phyloP scores from a whole-genome alignment of 2,888 invertebrate species.

The Agrenia bidenticulata region DNA sequence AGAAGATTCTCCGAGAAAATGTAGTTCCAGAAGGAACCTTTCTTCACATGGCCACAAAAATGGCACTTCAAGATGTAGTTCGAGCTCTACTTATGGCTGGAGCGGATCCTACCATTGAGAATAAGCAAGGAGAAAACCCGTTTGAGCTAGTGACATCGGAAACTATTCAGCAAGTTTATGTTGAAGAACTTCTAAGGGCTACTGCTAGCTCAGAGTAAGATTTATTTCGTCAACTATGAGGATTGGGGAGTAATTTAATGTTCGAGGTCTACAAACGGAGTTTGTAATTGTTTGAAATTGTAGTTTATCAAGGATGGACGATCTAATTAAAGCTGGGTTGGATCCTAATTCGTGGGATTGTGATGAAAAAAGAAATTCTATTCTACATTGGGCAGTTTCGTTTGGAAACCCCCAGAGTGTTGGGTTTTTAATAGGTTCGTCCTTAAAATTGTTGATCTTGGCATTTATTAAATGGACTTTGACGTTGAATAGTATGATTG shows the following conservation, averaged over 20 bases:
- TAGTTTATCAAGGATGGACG: conserved; percentile 62
- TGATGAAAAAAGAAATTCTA: conserved; percentile 63
- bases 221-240: not conserved
- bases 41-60: conserved; percentile 62
- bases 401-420: conserved; percentile 64
- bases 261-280: not conserved
- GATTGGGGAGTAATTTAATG: not conserved
- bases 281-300: conserved; percentile 18
- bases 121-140: conserved; percentile 62
- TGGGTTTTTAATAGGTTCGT: conserved; percentile 61
- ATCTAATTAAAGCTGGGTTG: conserved; percentile 63
- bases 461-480: not conserved
- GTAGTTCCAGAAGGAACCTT: conserved; percentile 61
- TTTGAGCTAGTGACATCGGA: conserved; percentile 60
- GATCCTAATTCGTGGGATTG: conserved; percentile 65
- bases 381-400: conserved; percentile 67
- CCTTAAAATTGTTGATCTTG: not conserved
- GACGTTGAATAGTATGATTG: not conserved
- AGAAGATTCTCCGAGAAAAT: conserved; percentile 59
- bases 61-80: conserved; percentile 60
- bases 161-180: conserved; percentile 61
- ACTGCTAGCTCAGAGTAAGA: conserved; percentile 64
- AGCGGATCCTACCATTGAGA: conserved; percentile 63
- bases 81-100: conserved; percentile 63
- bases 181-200: conserved; percentile 64